Conservation (phyloP, 1,140 invertebrate genomes). For the Caenorhabditis briggsae region DNA sequence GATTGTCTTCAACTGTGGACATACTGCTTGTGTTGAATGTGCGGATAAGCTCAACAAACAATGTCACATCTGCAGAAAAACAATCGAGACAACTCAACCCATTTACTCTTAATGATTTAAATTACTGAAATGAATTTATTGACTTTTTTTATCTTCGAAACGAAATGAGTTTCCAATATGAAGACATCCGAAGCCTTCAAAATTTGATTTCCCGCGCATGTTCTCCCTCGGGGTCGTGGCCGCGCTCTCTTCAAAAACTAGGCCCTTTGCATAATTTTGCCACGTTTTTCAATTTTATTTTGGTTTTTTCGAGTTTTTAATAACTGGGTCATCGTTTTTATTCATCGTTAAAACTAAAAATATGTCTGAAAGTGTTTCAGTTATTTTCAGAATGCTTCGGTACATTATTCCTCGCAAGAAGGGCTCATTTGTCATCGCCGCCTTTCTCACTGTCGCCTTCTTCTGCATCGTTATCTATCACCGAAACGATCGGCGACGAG, state of each 20-base stretch:
- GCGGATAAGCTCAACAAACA: slow-evolving; percentile 28
- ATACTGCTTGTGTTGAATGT: slow-evolving; percentile 24
- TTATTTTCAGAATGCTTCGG: slow-evolving; percentile 22
- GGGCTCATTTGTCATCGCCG: slow-evolving; percentile 37
- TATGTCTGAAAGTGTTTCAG: background rate
- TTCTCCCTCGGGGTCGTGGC: background rate
- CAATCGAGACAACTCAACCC: slow-evolving; percentile 27
- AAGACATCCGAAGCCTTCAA: background rate
- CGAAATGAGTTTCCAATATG: background rate
- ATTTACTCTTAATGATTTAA: slow-evolving; percentile 18
- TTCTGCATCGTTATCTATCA: slow-evolving; percentile 43
- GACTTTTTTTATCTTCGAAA: too few species aligned
- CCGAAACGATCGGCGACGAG: slow-evolving; percentile 28
- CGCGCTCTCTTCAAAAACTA: background rate
- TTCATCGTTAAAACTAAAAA: background rate
- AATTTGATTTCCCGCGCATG: background rate
- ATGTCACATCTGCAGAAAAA: slow-evolving; percentile 31
- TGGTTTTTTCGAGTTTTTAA: background rate
- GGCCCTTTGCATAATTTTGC: slow-evolving; percentile 1
- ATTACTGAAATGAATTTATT: background rate
- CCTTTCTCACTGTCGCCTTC: slow-evolving; percentile 34
- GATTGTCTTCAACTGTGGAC: background rate
- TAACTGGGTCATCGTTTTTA: background rate
- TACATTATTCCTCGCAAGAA: slow-evolving; percentile 50
- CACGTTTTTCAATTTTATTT: slow-evolving; percentile 22